A percentile compares a stretch with the other conserved stretches of the same genome.
Conservation (phyloP, 2,113 vertebrate genomes). For the Xiphophorus hellerii region DNA sequence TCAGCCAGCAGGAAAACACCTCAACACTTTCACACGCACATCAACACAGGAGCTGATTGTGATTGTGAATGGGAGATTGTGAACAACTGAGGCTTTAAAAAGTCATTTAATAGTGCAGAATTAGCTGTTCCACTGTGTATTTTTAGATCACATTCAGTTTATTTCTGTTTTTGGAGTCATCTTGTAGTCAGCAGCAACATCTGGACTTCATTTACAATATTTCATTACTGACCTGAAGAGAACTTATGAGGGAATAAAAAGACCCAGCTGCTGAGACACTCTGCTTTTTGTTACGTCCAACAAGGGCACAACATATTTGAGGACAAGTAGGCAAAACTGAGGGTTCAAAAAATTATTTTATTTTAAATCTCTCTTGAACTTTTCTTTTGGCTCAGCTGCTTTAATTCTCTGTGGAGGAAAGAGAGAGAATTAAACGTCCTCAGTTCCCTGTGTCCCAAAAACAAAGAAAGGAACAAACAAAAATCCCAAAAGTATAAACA, state of each 20-base stretch:
- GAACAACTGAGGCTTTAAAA: not conserved
- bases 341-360: too few relatives aligned
- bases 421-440: too few relatives aligned
- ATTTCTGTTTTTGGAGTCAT: accelerated
- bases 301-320: too few relatives aligned
- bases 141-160: not conserved
- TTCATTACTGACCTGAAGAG: slow-evolving; percentile 8
- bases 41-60: not conserved
- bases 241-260: slow-evolving; percentile 37
- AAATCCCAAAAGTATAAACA: too few relatives aligned
- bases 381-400: too few relatives aligned
- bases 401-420: too few relatives aligned
- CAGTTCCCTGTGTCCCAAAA: too few relatives aligned
- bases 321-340: too few relatives aligned
- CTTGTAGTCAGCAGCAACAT: not conserved
- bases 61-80: not conserved
- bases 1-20: slow-evolving; percentile 4
- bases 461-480: too few relatives aligned
- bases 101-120: not conserved
- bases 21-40: not conserved
- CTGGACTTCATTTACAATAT: slow-evolving; percentile 5
- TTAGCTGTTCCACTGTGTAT: not conserved
- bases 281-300: not conserved
- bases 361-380: too few relatives aligned
- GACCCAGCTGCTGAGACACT: slow-evolving; percentile 1